These are phyloP conservation scores for Dasyurus viverrinus DNA, from an alignment of 2,113 vertebrate species.

Conservation along the genomic window DNA sequence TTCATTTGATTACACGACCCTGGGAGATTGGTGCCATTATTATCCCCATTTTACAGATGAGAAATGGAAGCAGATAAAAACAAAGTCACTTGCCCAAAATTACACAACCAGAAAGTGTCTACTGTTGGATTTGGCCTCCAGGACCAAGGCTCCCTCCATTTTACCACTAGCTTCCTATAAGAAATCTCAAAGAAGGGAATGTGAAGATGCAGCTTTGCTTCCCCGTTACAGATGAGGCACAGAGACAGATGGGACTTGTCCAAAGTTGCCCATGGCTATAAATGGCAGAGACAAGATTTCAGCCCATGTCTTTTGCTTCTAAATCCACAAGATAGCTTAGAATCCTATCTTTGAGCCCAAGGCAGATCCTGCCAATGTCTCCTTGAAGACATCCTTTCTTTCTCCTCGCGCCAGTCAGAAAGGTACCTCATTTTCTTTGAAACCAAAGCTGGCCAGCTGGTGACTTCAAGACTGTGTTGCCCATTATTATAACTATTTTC, in stretches of 20 bases:
- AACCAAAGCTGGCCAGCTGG: slow-evolving; percentile 7
- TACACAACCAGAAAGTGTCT: neutral
- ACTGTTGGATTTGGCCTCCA: neutral
- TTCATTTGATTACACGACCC: neutral
- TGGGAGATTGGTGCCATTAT: neutral
- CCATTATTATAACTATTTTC: slow-evolving; percentile 44
- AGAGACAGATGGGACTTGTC: neutral
- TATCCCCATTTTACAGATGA: neutral
- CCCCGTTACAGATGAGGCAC: neutral
- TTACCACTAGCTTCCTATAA: neutral
- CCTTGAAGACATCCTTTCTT: neutral
- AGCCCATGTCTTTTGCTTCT: neutral
- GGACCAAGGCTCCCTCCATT: neutral
- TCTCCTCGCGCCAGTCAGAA: neutral
- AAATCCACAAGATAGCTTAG: neutral
- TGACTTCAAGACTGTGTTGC: slow-evolving; percentile 4
- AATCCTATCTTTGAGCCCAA: slow-evolving; percentile 18
- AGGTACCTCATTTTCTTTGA: slow-evolving; percentile 32
- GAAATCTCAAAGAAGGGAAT: neutral
- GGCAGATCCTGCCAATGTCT: slow-evolving; percentile 40
- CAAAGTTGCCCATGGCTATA: neutral
- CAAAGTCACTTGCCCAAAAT: neutral
- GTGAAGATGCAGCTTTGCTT: neutral
- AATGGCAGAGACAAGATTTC: neutral
- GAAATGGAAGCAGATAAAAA: neutral